Conservation (phyloP, 2,797 vertebrate genomes). For the Chrysocyon brachyurus region DNA sequence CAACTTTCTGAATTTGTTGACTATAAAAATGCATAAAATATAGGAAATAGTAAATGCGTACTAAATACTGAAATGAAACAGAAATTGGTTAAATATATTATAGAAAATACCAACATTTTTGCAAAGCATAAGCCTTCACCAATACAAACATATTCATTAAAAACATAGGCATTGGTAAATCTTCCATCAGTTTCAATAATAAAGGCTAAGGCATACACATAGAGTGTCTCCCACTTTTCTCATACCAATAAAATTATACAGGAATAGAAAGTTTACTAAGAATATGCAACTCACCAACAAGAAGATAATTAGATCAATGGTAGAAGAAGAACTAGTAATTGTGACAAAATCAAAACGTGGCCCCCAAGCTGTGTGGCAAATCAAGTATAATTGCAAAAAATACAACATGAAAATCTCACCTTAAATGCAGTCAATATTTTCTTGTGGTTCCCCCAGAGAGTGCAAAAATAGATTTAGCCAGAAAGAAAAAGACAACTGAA, state of each 20-base stretch:
- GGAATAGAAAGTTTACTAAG: conserved; percentile 19
- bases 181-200: conserved; percentile 23
- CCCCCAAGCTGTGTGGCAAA: conserved; percentile 27
- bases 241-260: background rate
- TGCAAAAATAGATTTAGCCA: conserved; percentile 44
- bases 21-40: conserved; percentile 23
- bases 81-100: background rate
- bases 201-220: background rate
- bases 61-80: conserved; percentile 8
- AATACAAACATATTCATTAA: background rate
- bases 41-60: background rate
- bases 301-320: background rate
- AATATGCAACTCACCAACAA: background rate
- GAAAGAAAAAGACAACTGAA: conserved; percentile 3
- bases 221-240: background rate
- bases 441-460: background rate
- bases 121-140: conserved; percentile 25
- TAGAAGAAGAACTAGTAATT: background rate
- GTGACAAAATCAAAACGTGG: conserved; percentile 55
- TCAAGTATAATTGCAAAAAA: conserved; percentile 1
- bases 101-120: conserved; percentile 9
- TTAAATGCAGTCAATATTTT: conserved; percentile 28
- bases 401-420: background rate
- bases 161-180: background rate
- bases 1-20: conserved; percentile 49